Base-by-base conservation (phyloP, 2,888 invertebrate species). In the Lacanobia wlatinum region DNA sequence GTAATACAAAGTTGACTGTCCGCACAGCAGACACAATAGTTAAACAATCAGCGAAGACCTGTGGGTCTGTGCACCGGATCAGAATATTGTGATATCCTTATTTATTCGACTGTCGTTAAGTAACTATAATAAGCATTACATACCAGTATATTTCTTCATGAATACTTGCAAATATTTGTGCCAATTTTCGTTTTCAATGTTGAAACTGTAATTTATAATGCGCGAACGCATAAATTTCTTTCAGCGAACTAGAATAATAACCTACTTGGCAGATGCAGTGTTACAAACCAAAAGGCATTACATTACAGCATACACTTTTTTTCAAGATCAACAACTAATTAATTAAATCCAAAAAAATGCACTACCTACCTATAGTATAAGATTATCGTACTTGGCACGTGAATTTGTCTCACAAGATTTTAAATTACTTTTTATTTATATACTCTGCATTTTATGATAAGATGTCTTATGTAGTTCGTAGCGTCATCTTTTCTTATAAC, bases 211-310 rank as follows among this genome's bases (percentile, higher is more conserved):
- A 84, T 87, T 87, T 84, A 87, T 80, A 71, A 80, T 76, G 70
- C 76, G 82, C 76, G 83, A 83, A 89, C 82, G 48, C 87, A 89
- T 90, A 88, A 88, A 90, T 90, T 87, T 87, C 75, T 85, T 87
- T 87, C 79, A 80, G 78, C 78, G 81, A 81, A 86, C 85, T 85
- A 83, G 76, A 85, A 88, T 90, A 90, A 90, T 91, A 92, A 92
- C 91, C 91, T 86, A 92, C 83, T 92, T 91, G 92, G 91, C 92
- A 87, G 80, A 77, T 82, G 87, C 83, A 86, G 62, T 78, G 69
- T 55, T 69, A 73, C 71, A 66, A 73, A 78, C 68, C 58, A 73
- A 79, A 80, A 75, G 43, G 46, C 34, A 79, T 80, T 79, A 52
- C 16, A 75, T 73, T 73, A 75, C 79, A 79, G 55, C 59, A 71